These are phyloP conservation scores for Ciconia stormi DNA, from an alignment of 2,113 vertebrate species.

Conservation along the genomic window DNA sequence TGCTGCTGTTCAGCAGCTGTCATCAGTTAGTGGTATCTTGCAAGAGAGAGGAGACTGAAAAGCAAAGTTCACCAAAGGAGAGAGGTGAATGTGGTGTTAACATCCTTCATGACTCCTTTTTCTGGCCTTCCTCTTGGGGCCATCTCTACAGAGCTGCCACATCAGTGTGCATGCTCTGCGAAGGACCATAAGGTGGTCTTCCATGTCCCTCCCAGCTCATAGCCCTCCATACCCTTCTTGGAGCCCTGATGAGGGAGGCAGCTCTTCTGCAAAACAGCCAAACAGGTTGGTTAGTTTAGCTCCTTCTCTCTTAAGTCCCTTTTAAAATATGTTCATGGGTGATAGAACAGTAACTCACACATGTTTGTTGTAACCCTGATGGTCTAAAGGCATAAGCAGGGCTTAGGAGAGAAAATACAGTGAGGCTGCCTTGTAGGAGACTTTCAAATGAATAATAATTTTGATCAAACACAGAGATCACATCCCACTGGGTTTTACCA, in stretches of 20 bases:
- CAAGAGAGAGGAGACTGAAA: not conserved
- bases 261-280: not conserved
- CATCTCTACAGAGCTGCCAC: not conserved
- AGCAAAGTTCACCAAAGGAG: not conserved
- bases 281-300: not conserved
- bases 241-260: not conserved
- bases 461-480: not conserved
- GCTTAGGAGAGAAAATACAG: not conserved
- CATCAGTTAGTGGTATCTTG: not conserved
- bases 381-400: not conserved
- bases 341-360: not conserved
- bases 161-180: not conserved
- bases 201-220: fast-evolving
- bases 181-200: not conserved
- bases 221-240: not conserved
- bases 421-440: not conserved
- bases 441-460: not conserved
- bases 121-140: not conserved
- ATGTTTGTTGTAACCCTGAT: not conserved
- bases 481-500: not conserved
- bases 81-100: not conserved
- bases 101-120: not conserved
- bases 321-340: not conserved
- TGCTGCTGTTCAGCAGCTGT: not conserved
- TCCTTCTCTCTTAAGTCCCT: not conserved